Percentiles rank a stretch among this genome's conserved stretches.
Evolutionary conservation across 1,140 invertebrate genomes (phyloP).

Genomic region (Bilobella aurantiaca): DNA sequence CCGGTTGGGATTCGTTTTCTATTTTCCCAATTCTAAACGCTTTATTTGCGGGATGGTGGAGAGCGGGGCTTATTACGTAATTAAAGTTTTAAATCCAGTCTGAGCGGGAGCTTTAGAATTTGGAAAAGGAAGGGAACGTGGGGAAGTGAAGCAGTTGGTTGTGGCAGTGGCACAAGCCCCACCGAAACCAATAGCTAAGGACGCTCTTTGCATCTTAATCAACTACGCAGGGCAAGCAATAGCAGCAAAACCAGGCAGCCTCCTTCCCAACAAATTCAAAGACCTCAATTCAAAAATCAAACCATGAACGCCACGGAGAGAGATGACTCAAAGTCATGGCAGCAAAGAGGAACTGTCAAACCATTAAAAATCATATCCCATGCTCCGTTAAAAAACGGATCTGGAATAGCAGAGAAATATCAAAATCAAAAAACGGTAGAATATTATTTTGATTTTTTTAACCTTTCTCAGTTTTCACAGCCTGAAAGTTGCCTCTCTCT

Average conservation of each 20-base stretch:
- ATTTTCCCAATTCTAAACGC: background rate
- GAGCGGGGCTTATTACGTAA: background rate
- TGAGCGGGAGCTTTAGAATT: background rate
- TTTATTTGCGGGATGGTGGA: background rate
- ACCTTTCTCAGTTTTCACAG: too few species aligned
- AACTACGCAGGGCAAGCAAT: background rate
- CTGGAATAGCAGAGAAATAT: too few species aligned
- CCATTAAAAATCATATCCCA: too few species aligned
- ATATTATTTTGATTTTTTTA: too few species aligned
- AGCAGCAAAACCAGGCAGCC: background rate
- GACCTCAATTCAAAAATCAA: too few species aligned
- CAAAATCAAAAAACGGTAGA: too few species aligned
- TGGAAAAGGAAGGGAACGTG: background rate
- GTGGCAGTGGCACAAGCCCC: background rate
- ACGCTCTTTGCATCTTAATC: constrained; percentile 16
- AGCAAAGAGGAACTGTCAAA: too few species aligned
- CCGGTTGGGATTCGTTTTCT: background rate
- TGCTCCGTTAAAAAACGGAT: too few species aligned
- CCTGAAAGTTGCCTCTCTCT: too few species aligned
- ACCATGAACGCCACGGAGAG: too few species aligned
- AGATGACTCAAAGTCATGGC: too few species aligned
- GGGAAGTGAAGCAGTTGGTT: constrained; percentile 1
- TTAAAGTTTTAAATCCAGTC: background rate
- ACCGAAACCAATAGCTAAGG: constrained; percentile 9
- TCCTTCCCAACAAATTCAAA: too few species aligned